Base-by-base conservation (phyloP, 2,797 vertebrate genomes). In the Chelon auratus region DNA sequence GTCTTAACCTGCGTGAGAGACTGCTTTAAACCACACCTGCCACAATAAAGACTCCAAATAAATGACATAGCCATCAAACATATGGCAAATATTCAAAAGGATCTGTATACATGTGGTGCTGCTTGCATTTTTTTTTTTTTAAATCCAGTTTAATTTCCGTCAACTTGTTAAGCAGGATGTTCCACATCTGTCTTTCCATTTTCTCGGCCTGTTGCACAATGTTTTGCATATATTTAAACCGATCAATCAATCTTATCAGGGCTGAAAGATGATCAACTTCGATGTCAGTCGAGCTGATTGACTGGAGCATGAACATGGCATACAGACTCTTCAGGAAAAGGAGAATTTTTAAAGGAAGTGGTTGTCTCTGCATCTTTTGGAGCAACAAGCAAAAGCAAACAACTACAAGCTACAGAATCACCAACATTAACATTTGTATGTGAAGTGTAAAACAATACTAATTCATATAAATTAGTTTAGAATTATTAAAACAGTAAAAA, bases 231-330 rank as follows among this genome's bases (percentile, higher is more conserved):
- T 45, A 45, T 45, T 45, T 45, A 8, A 15, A 6, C 15, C 15
- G 15, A 45, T 45, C 6, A 45, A n/a, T 48, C 22, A 22, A 22
- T 9, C n/a, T 47, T 18, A 47, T 47, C 1, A 48, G 9, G n/a
- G 17, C 45, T 18, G 8, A 47, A 47, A 10, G 3, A 33, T 40
- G 11, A 40, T 40, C 39, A 40, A 7, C 30, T 33, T 33, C 5
- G 6, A 33, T 7, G 30, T 6, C 11, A 13, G 39, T 40, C 4
- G 12, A 18, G n/a, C 4, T 58, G 7, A 2, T 64, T 30, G 9
- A 63, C 3, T 43, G 74, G 67, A 85, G 70, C 79, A 82, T 77
- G 78, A 82, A 86, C 47, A 47, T 14, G 58, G 67, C 5, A 55
- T 37, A 37, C 37, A 52, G 55, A 48, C 50, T 20, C 13, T 55